Conservation (phyloP, 1,140 invertebrate genomes). For the Batillaria attramentaria region DNA sequence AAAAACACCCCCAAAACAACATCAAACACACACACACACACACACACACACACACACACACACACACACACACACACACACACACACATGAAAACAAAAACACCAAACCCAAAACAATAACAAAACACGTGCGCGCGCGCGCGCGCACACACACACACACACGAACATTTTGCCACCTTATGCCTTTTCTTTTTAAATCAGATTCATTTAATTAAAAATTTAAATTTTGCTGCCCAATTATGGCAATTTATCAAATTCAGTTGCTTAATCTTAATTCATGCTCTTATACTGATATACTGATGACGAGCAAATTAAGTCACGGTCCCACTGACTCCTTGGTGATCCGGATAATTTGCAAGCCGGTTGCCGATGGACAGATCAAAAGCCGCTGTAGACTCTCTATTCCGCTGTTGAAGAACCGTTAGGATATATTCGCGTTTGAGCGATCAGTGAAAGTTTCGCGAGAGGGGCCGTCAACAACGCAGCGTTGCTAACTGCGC, state of each 20-base stretch:
- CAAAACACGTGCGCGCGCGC: neutral
- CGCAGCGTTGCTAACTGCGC: slow-evolving; percentile 13
- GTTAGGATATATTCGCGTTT: neutral
- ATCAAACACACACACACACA: neutral
- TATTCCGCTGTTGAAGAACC: neutral
- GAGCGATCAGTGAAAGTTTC: neutral
- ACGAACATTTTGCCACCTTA: neutral
- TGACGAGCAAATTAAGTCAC: neutral
- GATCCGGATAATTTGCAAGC: neutral
- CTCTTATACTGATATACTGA: neutral
- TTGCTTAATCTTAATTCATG: neutral
- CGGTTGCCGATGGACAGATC: neutral
- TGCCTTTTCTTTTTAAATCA: neutral
- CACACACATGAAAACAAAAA: neutral
- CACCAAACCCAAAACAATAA: neutral
- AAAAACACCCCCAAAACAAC: neutral
- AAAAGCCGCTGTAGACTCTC: no score
- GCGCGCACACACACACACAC: neutral
- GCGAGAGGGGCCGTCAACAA: neutral
- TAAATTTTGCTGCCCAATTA: neutral
- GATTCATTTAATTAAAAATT: neutral
- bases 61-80: neutral
- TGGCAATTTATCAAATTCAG: neutral
- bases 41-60: slow-evolving; percentile 8
- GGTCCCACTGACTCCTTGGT: neutral